A percentile compares a stretch with the other conserved stretches of the same genome.
phyloP scores from a whole-genome alignment of 2,113 vertebrate species.

The Chionodraco myersi region DNA sequence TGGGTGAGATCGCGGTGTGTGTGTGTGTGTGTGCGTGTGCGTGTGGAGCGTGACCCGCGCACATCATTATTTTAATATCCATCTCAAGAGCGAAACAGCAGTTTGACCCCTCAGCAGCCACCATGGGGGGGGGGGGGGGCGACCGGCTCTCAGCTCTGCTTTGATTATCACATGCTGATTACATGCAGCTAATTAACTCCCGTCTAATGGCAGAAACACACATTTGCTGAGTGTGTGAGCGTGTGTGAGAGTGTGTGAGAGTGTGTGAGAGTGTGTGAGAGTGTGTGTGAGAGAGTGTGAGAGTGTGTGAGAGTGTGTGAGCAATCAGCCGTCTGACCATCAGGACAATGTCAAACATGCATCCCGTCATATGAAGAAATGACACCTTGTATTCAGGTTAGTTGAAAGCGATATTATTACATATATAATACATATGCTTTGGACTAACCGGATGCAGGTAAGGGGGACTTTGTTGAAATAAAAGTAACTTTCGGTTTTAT shows the following conservation, averaged over 20 bases:
- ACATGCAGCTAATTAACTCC: slow-evolving; percentile 73
- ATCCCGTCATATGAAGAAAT: too few relatives aligned
- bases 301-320: too few relatives aligned
- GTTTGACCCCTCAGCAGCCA: slow-evolving; percentile 63
- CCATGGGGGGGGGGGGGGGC: too few relatives aligned
- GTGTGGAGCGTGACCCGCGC: slow-evolving; percentile 67
- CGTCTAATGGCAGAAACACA: slow-evolving; percentile 54
- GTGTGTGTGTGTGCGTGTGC: slow-evolving; percentile 25
- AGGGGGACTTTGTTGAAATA: too few relatives aligned
- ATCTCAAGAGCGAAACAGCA: slow-evolving; percentile 66
- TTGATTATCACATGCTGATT: slow-evolving; percentile 74
- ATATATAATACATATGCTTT: too few relatives aligned
- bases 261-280: too few relatives aligned
- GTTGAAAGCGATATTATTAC: too few relatives aligned
- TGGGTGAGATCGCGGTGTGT: slow-evolving; percentile 39
- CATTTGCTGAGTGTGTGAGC: slow-evolving; percentile 3
- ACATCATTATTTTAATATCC: slow-evolving; percentile 76
- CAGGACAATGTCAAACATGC: background rate
- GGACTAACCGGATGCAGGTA: too few relatives aligned
- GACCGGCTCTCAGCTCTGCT: slow-evolving; percentile 49
- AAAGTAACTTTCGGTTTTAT: too few relatives aligned
- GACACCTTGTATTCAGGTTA: too few relatives aligned
- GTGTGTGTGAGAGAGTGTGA: too few relatives aligned
- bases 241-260: too few relatives aligned
- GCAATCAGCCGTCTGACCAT: slow-evolving; percentile 24